phyloP scores from a whole-genome alignment of 2,888 invertebrate species.

The Allacma fusca region DNA sequence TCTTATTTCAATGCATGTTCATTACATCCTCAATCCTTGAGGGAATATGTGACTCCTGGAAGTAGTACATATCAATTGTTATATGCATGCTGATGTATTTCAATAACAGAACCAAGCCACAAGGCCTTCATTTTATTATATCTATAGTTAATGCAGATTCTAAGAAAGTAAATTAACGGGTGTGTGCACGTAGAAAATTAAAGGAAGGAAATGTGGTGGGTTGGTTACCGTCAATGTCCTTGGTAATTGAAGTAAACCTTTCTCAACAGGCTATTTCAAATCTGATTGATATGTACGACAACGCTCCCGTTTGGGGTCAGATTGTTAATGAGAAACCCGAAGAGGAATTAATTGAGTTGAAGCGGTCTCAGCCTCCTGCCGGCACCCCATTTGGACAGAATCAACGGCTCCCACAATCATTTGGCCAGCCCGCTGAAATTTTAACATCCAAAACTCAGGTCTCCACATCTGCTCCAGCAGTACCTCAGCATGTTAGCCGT shows the following conservation, averaged over 20 bases:
- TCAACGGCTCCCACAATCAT: background rate
- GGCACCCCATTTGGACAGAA: slow-evolving; percentile 21
- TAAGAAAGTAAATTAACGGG: too few relatives aligned
- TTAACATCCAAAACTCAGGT: background rate
- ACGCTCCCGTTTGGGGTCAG: slow-evolving; percentile 48
- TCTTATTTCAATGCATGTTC: background rate
- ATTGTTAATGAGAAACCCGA: slow-evolving; percentile 53
- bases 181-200: too few relatives aligned
- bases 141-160: too few relatives aligned
- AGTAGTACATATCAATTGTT: too few relatives aligned
- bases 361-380: slow-evolving; percentile 33
- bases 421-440: background rate
- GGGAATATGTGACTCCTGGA: too few relatives aligned
- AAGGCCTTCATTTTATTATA: too few relatives aligned
- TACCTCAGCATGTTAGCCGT: slow-evolving; percentile 14
- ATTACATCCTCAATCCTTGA: too few relatives aligned
- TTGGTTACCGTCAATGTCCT: background rate
- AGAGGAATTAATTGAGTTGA: slow-evolving; percentile 56
- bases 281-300: slow-evolving; percentile 47
- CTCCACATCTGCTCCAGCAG: background rate
- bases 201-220: background rate
- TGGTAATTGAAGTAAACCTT: background rate
- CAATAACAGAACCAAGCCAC: too few relatives aligned
- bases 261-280: slow-evolving; percentile 44
- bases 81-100: too few relatives aligned